Evolutionary conservation across 2,888 invertebrate genomes (phyloP).

Genomic region (Agonum fuliginosum): DNA sequence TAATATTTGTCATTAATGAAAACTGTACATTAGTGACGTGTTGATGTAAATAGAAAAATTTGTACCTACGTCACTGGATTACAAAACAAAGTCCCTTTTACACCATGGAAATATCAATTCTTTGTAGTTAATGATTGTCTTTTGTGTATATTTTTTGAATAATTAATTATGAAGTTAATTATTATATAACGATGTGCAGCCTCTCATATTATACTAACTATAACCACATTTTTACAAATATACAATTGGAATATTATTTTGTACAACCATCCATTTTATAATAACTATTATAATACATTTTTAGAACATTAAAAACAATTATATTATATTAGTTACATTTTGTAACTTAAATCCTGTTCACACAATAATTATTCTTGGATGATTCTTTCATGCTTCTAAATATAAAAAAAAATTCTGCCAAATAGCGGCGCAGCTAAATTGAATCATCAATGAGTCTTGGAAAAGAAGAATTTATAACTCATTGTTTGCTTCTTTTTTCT

Average conservation of each 20-base stretch:
- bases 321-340: too few relatives aligned
- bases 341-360: too few relatives aligned
- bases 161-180: conserved; percentile 23
- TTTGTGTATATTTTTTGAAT: conserved; percentile 24
- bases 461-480: too few relatives aligned
- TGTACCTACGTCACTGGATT: conserved; percentile 36
- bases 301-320: neutral
- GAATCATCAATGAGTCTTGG: too few relatives aligned
- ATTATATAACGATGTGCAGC: conserved; percentile 50
- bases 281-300: neutral
- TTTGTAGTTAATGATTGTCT: conserved; percentile 40
- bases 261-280: neutral
- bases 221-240: conserved; percentile 53
- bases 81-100: conserved; percentile 32
- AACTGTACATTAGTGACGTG: neutral
- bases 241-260: conserved; percentile 34
- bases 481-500: too few relatives aligned
- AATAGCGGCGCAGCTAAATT: too few relatives aligned
- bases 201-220: conserved; percentile 50
- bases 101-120: conserved; percentile 28
- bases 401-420: too few relatives aligned
- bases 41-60: conserved; percentile 11
- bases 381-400: too few relatives aligned
- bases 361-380: too few relatives aligned
- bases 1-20: conserved; percentile 44